Evolutionary conservation across 1,140 invertebrate genomes (phyloP), one percentile per base, ranked within the genome.

Genomic region (Drosophila nigrodunni): DNA sequence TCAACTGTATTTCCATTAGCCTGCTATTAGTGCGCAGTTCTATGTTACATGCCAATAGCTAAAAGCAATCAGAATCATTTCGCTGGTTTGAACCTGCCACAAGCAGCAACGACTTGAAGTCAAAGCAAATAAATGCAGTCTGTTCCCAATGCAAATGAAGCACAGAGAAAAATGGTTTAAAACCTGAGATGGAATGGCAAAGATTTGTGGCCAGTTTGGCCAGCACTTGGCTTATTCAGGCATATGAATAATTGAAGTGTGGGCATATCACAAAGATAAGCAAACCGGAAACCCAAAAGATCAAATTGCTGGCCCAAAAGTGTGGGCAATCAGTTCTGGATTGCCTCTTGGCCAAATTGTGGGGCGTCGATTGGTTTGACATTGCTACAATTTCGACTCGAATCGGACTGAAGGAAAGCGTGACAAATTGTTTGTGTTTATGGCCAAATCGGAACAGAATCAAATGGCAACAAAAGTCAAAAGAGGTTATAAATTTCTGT

Each of bases 291-390:
- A 9, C 9, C 43, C 50, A 11, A 34, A 10, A 39, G 18, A 21
- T 21, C 18, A 37, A 49, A 50, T 25, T 58, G 54, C 13, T 35
- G 15, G 34, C 18, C 30, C 3, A 30, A 15, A 13, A 30, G 30
- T 39, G 46, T 75, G 73, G 67, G 79, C 85, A 89, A 89, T 80
- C 85, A 89, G 85, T 89, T 71, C 61, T 30, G 21, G 25, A n/a
- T 49, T 70, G 7, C 35, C 13, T 57, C 37, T 35, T 72, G 50
- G 66, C 54, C 60, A 59, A 74, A 78, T 76, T 46, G 78, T 60
- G 66, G 65, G 46, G 61, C 54, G 52, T 71, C 66, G 44, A 69
- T 80, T 59, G 54, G 72, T 76, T 77, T 86, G 82, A 81, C 78
- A 79, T 79, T 62, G 49, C 59, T 54, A 58, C 52, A 68, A 75